Evolutionary conservation across 1,140 invertebrate species (phyloP), one percentile per base, ranked within the genome.

Genomic region (Eueides isabella): DNA sequence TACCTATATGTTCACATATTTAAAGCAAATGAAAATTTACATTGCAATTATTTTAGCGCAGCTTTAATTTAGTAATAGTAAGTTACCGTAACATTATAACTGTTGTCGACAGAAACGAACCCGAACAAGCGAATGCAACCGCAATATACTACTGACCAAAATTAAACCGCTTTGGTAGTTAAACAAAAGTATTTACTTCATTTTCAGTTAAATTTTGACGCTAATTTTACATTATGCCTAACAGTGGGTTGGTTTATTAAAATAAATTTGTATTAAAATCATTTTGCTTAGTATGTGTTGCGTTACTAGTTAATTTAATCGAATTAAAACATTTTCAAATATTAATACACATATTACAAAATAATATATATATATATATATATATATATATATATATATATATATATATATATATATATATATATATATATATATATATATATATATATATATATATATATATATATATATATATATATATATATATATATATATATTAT

Each of bases 121-220:
- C 61, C 61, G 61, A 61, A 61, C 61, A 61, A 29, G 61, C 61
- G 61, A 61, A 61, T 48, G 41, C 41, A 23, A 26, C 61, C 61
- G 16, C 61, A 61, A 61, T 61, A 61, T 61, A 29, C 26, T 23
- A 61, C 28, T 61, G 61, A 1, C 61, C 61, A 61, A 61, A 61
- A 61, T 61, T 61, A 63, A 31, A 63, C 28, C 61, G 61, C 29
- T 63, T 63, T 63, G 26, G 28, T 63, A 63, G 61, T 63, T 63
- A 31, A 63, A 28, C 29, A 63, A 63, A 29, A 63, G 28, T 63
- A 63, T 63, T 63, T 63, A 31, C 61, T 30, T 63, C 16, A 63
- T 31, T 63, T 63, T 63, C 61, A 19, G 61, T 30, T 63, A 63
- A 55, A 55, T 55, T 55, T 55, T 55, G 23, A 55, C 48, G 48